Conservation (phyloP, 2,113 vertebrate genomes). For the Micromys minutus region DNA sequence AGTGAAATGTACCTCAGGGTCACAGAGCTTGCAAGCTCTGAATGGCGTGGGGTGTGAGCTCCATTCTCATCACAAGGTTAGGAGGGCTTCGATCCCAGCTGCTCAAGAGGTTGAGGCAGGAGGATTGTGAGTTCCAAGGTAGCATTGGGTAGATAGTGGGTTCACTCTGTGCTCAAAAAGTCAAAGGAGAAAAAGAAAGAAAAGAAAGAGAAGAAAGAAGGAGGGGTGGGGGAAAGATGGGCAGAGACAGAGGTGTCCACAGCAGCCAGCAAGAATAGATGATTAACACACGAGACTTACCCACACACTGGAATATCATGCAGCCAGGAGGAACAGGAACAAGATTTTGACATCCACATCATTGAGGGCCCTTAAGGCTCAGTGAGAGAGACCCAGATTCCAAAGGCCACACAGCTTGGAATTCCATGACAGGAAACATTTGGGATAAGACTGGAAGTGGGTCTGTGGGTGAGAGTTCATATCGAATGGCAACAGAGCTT, state of each 20-base stretch:
- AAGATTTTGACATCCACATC: rapidly evolving
- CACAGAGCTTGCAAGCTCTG: neutral
- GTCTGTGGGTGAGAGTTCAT: no score
- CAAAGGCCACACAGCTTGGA: neutral
- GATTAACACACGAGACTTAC: rapidly evolving
- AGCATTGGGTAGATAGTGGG: neutral
- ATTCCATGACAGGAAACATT: neutral
- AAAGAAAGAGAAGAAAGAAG: neutral
- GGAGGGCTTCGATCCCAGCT: no score
- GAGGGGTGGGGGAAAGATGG: neutral
- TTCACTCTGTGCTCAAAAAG: neutral
- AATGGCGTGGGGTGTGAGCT: neutral
- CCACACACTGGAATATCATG: neutral
- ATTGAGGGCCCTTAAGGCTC: neutral
- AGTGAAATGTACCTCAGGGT: neutral
- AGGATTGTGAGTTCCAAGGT: no score
- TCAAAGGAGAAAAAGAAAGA: neutral
- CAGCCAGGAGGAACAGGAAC: neutral
- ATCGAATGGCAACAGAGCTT: neutral
- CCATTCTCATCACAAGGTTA: neutral
- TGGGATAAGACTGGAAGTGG: neutral
- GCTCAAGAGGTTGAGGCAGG: neutral
- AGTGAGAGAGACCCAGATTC: neutral
- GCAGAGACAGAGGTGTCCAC: neutral
- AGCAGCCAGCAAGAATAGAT: neutral